phyloP scores from a whole-genome alignment of 2,797 vertebrate species.

The Pseudochirops corinnae region DNA sequence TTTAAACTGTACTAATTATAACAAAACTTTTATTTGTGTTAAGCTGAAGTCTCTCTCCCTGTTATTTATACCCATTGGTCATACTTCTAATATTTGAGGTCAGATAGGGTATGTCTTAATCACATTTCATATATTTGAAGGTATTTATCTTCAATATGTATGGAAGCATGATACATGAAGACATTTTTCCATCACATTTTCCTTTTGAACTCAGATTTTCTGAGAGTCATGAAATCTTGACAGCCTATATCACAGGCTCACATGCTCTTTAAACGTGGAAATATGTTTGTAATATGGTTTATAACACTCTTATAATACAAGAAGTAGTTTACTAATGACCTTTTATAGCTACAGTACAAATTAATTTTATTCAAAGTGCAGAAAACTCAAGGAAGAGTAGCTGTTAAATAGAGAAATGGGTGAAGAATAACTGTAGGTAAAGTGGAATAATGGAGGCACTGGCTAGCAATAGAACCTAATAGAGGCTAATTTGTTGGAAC shows the following conservation, averaged over 20 bases:
- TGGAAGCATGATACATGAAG: conserved; percentile 29
- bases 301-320: conserved; percentile 22
- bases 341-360: neutral
- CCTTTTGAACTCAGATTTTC: conserved; percentile 11
- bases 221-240: conserved; percentile 13
- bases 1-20: neutral
- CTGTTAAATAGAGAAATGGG: neutral
- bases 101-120: neutral
- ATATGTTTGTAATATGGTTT: neutral
- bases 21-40: neutral
- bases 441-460: neutral
- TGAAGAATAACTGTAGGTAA: neutral
- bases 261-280: conserved; percentile 12
- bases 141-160: neutral
- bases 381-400: conserved; percentile 27
- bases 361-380: conserved; percentile 44
- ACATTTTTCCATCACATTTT: neutral
- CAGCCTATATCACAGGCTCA: neutral
- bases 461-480: neutral
- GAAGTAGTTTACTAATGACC: neutral
- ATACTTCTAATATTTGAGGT: neutral
- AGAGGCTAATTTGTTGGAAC: neutral
- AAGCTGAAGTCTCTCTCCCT: neutral
- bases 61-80: neutral
- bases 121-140: neutral